phyloP scores from a whole-genome alignment of 2,113 vertebrate genomes.

The Fulmarus glacialis region DNA sequence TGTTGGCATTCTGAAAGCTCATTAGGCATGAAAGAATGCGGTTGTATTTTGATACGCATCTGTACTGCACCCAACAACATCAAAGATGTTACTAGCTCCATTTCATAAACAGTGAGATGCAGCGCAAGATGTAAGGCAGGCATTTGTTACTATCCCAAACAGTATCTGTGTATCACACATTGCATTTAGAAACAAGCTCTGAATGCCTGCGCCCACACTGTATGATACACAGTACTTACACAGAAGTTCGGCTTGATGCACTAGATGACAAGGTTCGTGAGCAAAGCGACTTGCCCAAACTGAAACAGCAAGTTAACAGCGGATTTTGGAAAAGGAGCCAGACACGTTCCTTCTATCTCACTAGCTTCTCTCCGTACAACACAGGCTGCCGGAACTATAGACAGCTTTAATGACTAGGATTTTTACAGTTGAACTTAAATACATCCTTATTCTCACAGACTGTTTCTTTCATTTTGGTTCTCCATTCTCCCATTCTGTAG shows the following conservation, averaged over 20 bases:
- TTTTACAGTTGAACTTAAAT: not conserved
- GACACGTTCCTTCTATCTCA: not conserved
- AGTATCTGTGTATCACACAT: accelerated
- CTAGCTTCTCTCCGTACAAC: not conserved
- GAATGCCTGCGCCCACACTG: not conserved
- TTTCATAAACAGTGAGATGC: not conserved
- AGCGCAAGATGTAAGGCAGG: not conserved
- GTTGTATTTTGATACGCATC: not conserved
- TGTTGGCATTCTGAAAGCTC: not conserved
- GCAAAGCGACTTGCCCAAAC: not conserved
- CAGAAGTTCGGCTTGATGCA: too few species aligned
- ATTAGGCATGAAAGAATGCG: not conserved
- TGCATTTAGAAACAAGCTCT: not conserved
- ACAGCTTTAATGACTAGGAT: not conserved
- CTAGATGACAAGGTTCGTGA: not conserved
- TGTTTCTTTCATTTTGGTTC: not conserved
- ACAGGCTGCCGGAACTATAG: not conserved
- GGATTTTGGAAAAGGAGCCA: not conserved
- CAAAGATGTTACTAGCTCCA: not conserved
- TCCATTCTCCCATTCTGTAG: not conserved
- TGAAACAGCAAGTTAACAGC: not conserved
- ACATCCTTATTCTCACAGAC: not conserved
- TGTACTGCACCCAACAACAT: not conserved
- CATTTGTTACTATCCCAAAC: not conserved
- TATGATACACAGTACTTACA: not conserved